Evolutionary conservation across 2,888 invertebrate genomes (phyloP).

Genomic region (Scrobipalpa atriplicella): DNA sequence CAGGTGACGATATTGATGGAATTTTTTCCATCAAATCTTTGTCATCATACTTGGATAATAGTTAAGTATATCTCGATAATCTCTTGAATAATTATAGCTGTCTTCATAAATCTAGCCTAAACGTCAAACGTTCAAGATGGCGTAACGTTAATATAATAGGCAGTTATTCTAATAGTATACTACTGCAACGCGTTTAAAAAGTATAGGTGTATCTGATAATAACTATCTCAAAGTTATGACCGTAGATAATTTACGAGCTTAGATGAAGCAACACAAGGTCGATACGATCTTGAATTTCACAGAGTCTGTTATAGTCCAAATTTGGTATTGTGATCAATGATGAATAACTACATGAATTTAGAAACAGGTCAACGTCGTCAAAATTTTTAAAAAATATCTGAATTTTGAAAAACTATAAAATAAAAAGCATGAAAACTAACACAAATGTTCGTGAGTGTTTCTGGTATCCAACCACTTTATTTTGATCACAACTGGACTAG

Average conservation of each 20-base stretch:
- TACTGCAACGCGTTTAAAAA: not conserved
- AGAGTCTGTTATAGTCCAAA: not conserved
- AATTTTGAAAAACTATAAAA: no score
- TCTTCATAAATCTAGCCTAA: not conserved
- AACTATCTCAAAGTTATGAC: not conserved
- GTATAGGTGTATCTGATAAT: conserved; percentile 5
- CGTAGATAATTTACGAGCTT: not conserved
- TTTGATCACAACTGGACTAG: no score
- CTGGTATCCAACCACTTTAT: no score
- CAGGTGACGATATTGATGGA: no score
- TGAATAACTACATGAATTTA: no score
- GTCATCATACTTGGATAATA: no score
- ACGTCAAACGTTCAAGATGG: not conserved
- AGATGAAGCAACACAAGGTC: not conserved
- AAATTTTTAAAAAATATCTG: no score
- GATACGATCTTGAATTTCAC: conserved; percentile 7
- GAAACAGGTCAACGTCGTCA: no score
- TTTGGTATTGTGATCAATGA: not conserved
- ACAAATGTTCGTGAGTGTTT: no score
- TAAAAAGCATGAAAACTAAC: no score
- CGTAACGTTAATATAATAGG: not conserved
- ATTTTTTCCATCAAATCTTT: no score
- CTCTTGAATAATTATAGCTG: not conserved
- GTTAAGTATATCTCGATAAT: not conserved
- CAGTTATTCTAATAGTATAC: not conserved